A percentile compares a stretch with the other conserved stretches of the same genome.
Evolutionary conservation across 2,888 invertebrate genomes (phyloP).

Genomic region (Alitta virens): DNA sequence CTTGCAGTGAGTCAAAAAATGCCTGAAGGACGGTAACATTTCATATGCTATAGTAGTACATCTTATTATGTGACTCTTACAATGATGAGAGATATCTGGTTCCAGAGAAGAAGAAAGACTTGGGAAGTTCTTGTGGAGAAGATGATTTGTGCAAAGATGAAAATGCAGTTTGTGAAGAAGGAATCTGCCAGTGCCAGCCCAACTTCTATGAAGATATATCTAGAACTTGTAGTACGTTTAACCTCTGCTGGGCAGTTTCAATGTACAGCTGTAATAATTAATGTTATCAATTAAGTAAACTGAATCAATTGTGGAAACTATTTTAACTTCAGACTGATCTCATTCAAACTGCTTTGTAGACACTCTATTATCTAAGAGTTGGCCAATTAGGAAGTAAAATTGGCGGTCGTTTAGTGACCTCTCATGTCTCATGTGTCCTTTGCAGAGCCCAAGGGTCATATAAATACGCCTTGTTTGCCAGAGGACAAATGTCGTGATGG

Average conservation of each 20-base stretch:
- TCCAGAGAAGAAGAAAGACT: constrained; percentile 22
- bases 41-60: no score
- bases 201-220: constrained; percentile 17
- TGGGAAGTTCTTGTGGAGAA: constrained; percentile 16
- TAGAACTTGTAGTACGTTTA: constrained; percentile 23
- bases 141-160: constrained; percentile 26
- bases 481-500: constrained; percentile 6
- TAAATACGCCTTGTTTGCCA: constrained; percentile 18
- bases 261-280: no score
- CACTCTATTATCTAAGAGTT: no score
- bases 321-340: no score
- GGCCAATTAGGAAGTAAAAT: no score
- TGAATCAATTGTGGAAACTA: no score
- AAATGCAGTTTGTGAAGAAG: constrained; percentile 24
- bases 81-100: no score
- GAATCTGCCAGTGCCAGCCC: constrained; percentile 19
- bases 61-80: neutral
- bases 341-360: no score
- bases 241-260: no score
- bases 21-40: no score
- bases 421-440: neutral
- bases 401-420: neutral
- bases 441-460: constrained; percentile 15
- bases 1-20: constrained; percentile 22
- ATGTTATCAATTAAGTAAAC: no score